A percentile compares a stretch with the other conserved stretches of the same genome.
These are phyloP conservation scores for Hyaena hyaena DNA, from an alignment of 2,113 vertebrate genomes.

Conservation along the genomic window DNA sequence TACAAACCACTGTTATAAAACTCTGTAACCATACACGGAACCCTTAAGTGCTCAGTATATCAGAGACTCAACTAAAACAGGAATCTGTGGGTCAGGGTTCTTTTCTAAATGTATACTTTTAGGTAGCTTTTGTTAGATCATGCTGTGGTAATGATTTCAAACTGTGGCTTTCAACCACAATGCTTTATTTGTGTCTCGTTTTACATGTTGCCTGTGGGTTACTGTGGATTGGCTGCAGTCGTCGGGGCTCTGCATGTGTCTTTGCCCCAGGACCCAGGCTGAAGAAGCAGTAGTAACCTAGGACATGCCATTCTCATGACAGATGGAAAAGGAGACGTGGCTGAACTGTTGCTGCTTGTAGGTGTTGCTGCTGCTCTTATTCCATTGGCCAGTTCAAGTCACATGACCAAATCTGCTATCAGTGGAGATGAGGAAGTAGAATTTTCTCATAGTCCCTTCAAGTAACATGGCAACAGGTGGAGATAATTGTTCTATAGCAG, in stretches of 20 bases:
- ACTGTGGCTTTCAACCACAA: background rate
- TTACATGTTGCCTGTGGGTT: background rate
- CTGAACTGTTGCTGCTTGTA: background rate
- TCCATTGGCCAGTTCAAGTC: background rate
- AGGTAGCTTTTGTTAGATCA: background rate
- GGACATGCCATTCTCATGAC: background rate
- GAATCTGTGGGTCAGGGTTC: background rate
- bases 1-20: slow-evolving; percentile 2
- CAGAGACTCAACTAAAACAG: background rate
- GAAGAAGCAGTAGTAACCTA: background rate
- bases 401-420: background rate
- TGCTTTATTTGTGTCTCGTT: background rate
- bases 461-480: background rate
- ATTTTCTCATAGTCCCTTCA: background rate
- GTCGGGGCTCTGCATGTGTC: background rate
- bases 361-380: background rate
- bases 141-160: background rate
- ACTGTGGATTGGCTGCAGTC: background rate
- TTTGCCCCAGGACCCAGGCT: background rate
- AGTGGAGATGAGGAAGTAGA: background rate
- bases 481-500: background rate
- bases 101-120: background rate
- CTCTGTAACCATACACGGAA: background rate
- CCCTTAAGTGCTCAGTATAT: background rate
- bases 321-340: background rate